Conservation (phyloP, 2,888 invertebrate species). For the Amitus sp. region DNA sequence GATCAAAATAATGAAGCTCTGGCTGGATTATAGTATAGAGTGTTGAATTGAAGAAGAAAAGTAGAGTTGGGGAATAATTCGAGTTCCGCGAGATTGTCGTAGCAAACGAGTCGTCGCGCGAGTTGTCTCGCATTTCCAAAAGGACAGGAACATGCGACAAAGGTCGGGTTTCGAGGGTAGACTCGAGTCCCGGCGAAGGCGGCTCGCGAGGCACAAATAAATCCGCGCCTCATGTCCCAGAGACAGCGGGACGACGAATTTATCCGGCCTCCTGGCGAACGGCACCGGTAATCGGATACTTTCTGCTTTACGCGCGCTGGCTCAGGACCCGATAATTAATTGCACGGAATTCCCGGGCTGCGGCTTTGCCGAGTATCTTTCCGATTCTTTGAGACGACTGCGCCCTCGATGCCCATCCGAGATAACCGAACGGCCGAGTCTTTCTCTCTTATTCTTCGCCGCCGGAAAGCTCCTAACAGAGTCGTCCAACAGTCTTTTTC, state of each 20-base stretch:
- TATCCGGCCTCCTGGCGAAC: constrained; percentile 44
- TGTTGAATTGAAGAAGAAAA: too few species aligned
- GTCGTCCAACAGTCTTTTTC: too few species aligned
- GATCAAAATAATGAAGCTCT: too few species aligned
- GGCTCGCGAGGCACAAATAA: constrained; percentile 35
- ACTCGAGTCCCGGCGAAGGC: constrained; percentile 18
- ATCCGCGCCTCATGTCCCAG: constrained; percentile 38
- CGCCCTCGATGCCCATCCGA: constrained; percentile 26
- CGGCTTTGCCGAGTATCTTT: constrained; percentile 28
- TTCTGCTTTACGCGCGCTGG: constrained; percentile 44
- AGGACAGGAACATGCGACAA: constrained; percentile 31
- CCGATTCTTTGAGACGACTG: constrained; percentile 32
- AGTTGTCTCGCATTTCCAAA: constrained; percentile 30
- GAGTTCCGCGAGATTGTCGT: background rate
- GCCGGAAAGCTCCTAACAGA: constrained; percentile 27
- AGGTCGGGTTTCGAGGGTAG: constrained; percentile 35
- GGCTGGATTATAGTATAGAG: too few species aligned
- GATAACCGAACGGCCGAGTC: constrained; percentile 19
- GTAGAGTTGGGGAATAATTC: background rate
- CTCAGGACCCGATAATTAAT: constrained; percentile 54
- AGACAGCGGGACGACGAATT: constrained; percentile 50
- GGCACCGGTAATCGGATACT: constrained; percentile 56
- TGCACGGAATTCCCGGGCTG: constrained; percentile 46
- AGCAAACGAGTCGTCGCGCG: constrained; percentile 11
- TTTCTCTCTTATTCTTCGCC: constrained; percentile 16